A percentile compares a stretch with the other conserved stretches of the same genome.
Conservation (phyloP, 2,888 invertebrate species). For the Cephus rjabovi region DNA sequence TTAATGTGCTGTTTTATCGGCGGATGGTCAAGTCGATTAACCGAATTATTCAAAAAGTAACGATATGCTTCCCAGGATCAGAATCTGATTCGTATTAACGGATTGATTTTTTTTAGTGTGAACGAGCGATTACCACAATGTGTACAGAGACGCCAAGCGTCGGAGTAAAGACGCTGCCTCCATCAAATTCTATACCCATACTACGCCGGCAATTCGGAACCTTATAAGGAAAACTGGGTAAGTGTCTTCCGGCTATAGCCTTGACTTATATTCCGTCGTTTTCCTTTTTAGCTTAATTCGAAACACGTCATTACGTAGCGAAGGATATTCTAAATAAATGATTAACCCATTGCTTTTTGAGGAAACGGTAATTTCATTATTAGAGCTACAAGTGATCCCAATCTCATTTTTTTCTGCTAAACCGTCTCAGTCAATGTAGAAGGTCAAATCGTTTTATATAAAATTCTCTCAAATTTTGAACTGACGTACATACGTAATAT, state of each 20-base stretch:
- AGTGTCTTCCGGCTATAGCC: slow-evolving; percentile 52
- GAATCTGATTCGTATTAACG: neutral
- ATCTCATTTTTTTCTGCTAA: neutral
- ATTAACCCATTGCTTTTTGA: neutral
- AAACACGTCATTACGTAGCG: slow-evolving; percentile 1
- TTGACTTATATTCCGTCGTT: slow-evolving; percentile 48
- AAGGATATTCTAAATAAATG: slow-evolving; percentile 4
- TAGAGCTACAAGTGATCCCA: neutral
- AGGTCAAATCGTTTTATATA: neutral
- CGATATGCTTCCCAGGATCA: neutral
- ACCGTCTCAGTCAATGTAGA: neutral
- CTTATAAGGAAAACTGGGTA: slow-evolving; percentile 61
- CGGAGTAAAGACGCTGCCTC: neutral
- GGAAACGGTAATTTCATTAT: neutral
- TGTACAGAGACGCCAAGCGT: neutral
- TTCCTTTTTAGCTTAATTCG: slow-evolving; percentile 4
- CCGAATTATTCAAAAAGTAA: neutral
- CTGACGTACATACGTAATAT: neutral
- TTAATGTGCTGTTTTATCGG: neutral
- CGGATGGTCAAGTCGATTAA: neutral
- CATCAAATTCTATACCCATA: neutral
- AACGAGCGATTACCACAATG: neutral
- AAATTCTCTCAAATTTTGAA: neutral
- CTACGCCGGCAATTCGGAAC: slow-evolving; percentile 35
- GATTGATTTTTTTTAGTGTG: neutral